A percentile compares a stretch with the other conserved stretches of the same genome.
Conservation (phyloP, 2,888 invertebrate genomes). For the Nephrocerus scutellatus region DNA sequence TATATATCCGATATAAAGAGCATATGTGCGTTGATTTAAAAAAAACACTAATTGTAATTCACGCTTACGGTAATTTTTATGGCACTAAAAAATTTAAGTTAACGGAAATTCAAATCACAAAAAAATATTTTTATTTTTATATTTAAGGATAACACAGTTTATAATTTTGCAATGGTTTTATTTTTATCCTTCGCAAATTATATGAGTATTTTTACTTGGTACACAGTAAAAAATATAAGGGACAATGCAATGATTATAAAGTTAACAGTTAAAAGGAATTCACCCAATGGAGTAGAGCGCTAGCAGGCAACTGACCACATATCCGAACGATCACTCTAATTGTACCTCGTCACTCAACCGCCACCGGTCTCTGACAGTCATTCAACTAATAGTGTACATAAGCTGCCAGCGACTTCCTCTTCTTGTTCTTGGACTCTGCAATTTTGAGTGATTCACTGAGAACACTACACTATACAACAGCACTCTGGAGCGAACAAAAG, state of each 20-base stretch:
- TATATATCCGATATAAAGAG: no score
- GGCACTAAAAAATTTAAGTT: no score
- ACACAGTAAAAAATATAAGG: slow-evolving; percentile 7
- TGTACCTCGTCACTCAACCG: slow-evolving; percentile 28
- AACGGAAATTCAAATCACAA: no score
- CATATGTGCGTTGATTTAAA: no score
- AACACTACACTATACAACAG: neutral
- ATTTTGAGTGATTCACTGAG: slow-evolving; percentile 1
- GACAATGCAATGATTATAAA: no score
- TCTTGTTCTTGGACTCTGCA: slow-evolving; percentile 5
- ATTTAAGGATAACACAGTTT: neutral
- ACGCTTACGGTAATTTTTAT: no score
- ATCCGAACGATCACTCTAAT: slow-evolving; percentile 28
- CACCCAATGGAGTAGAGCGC: slow-evolving; percentile 42
- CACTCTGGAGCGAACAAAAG: slow-evolving; percentile 2
- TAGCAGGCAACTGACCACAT: slow-evolving; percentile 43
- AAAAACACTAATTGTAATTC: no score
- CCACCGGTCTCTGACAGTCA: no score
- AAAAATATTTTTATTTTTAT: neutral
- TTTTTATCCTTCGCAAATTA: neutral
- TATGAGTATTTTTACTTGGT: slow-evolving; percentile 9
- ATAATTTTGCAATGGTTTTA: no score
- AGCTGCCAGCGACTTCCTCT: no score
- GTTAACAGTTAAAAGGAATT: slow-evolving; percentile 7
- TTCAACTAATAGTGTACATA: no score